These are phyloP conservation scores for Drosophila borborema DNA, from an alignment of 2,888 invertebrate species.

Conservation along the genomic window DNA sequence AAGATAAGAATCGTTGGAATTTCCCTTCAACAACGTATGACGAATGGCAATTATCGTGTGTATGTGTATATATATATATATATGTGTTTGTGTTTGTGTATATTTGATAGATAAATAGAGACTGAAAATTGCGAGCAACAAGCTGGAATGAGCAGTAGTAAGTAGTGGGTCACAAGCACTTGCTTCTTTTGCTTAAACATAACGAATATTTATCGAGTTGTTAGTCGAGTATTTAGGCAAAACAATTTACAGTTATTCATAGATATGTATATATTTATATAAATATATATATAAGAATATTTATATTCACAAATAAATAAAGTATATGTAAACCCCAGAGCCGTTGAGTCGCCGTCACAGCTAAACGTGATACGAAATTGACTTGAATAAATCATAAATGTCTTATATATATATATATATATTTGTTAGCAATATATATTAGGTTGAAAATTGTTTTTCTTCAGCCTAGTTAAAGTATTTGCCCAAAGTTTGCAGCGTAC, in stretches of 20 bases:
- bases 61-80: background rate
- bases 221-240: constrained; percentile 45
- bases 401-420: background rate
- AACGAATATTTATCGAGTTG: constrained; percentile 21
- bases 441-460: background rate
- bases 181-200: constrained; percentile 34
- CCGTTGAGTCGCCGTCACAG: constrained; percentile 1
- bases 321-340: constrained; percentile 5
- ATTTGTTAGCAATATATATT: background rate
- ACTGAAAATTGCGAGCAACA: constrained; percentile 56
- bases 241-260: constrained; percentile 42
- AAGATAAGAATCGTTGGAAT: too few species aligned
- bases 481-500: constrained; percentile 29
- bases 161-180: constrained; percentile 49
- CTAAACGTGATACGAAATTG: background rate
- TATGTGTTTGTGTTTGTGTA: background rate
- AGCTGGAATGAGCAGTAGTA: constrained; percentile 54
- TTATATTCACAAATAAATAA: background rate
- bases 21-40: background rate
- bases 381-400: background rate
- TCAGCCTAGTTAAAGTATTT: background rate
- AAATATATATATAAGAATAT: background rate
- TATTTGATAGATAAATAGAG: constrained; percentile 41
- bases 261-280: constrained; percentile 19
- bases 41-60: background rate